Evolutionary conservation across 2,797 vertebrate species (phyloP), one percentile per base, ranked within the genome.

Genomic region (Epinephelus awoara): DNA sequence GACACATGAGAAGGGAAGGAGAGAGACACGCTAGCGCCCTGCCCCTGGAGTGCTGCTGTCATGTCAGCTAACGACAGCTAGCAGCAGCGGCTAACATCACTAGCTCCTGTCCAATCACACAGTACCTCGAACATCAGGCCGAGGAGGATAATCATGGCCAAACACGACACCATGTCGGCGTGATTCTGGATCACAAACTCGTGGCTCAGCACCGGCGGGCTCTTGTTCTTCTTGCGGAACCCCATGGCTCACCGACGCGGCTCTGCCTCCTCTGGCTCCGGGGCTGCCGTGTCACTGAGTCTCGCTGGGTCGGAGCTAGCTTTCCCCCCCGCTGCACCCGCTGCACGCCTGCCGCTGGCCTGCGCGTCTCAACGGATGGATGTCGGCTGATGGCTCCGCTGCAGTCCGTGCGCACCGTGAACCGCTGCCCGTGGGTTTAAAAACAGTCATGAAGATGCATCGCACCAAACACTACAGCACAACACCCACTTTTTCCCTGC

Each of bases 151-250:
- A 92, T 66, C 94, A 95, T 92, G 59, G 92, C 94, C 89, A 96
- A 66, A 81, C 91, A 93, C 62, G 89, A 95, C 21, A 94, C 94
- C 86, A 94, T 92, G 38, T 96, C 96, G 29, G 91, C 93, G 76
- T 95, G 94, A 83, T 96, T 96, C 93, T 96, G 95, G 93, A 96
- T 94, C 84, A 96, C 81, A 88, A 97, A 96, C 92, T 96, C 95
- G 61, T 95, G 95, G 93, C 96, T 96, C 75, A 96, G 88, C 86
- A 96, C 94, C 54, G 93, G 90, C 2, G 92, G 94, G 76, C 94
- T 96, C 93, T 92, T 96, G 91, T 86, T 94, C 91, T 96, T 96
- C 93, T 96, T 96, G 65, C 94, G 92, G 90, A 96, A 92, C 50
- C 95, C 93, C 96, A 96, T 95, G n/a, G 70, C 83, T 69, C 72